A percentile compares a stretch with the other conserved stretches of the same genome.
Conservation (phyloP, 2,797 vertebrate species). For the Gambusia yucatana region DNA sequence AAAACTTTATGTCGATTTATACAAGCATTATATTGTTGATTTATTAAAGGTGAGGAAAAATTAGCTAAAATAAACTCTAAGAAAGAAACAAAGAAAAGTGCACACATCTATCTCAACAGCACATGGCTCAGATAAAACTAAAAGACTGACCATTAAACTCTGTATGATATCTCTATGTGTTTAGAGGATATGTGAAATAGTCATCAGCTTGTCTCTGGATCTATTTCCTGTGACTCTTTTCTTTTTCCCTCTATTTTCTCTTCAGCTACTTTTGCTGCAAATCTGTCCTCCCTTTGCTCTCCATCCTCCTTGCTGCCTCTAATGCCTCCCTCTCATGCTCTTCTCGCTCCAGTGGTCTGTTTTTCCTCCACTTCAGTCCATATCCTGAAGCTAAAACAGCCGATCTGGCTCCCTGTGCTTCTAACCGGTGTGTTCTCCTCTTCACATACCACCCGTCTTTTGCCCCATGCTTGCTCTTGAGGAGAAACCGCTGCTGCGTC, state of each 20-base stretch:
- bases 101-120: background rate
- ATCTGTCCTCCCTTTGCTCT: constrained; percentile 45
- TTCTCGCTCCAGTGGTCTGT: constrained; percentile 66
- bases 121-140: background rate
- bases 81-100: background rate
- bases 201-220: constrained; percentile 23
- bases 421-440: constrained; percentile 62
- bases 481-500: constrained; percentile 64
- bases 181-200: constrained; percentile 19
- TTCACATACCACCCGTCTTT: constrained; percentile 50
- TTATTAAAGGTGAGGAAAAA: background rate
- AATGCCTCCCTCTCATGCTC: constrained; percentile 64
- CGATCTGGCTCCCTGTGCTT: constrained; percentile 43
- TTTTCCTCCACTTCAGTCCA: constrained; percentile 58
- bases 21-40: background rate
- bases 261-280: constrained; percentile 39
- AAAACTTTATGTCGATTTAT: background rate
- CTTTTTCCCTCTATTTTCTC: constrained; percentile 45
- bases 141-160: background rate
- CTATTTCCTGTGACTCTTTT: constrained; percentile 30
- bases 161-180: constrained; percentile 11
- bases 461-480: constrained; percentile 51
- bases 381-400: constrained; percentile 61
- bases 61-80: background rate
- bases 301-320: constrained; percentile 49